Evolutionary conservation across 2,113 vertebrate genomes (phyloP).

Genomic region (Lonchura striata): DNA sequence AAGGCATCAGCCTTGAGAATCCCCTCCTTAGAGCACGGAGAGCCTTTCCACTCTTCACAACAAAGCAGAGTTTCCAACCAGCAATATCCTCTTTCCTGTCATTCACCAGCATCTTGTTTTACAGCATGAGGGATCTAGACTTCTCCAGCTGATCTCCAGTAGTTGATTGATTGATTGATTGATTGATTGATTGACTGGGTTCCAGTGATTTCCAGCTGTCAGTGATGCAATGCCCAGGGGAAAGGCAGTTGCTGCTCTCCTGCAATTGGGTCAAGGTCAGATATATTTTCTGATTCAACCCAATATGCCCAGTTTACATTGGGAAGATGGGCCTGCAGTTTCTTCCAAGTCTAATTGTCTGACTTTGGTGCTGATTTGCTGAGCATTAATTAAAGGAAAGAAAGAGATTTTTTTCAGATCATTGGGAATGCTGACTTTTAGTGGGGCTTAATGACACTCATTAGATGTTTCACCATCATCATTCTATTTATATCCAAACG

Average conservation of each 20-base stretch:
- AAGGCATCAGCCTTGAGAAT: neutral
- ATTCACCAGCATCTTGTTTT: neutral
- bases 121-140: neutral
- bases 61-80: accelerated
- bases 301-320: neutral
- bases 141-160: neutral
- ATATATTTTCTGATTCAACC: neutral
- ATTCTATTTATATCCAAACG: neutral
- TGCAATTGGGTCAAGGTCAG: neutral
- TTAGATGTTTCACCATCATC: neutral
- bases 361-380: neutral
- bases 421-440: neutral
- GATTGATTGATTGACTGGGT: neutral
- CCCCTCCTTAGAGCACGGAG: neutral
- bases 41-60: neutral
- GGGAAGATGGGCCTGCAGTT: neutral
- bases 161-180: neutral
- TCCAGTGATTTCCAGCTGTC: neutral
- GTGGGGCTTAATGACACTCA: neutral
- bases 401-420: neutral
- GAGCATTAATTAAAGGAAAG: neutral
- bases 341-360: neutral
- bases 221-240: neutral
- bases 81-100: accelerated
- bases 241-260: neutral